These are phyloP conservation scores for Melitaea cinxia DNA, from an alignment of 1,140 invertebrate species.

Conservation along the genomic window DNA sequence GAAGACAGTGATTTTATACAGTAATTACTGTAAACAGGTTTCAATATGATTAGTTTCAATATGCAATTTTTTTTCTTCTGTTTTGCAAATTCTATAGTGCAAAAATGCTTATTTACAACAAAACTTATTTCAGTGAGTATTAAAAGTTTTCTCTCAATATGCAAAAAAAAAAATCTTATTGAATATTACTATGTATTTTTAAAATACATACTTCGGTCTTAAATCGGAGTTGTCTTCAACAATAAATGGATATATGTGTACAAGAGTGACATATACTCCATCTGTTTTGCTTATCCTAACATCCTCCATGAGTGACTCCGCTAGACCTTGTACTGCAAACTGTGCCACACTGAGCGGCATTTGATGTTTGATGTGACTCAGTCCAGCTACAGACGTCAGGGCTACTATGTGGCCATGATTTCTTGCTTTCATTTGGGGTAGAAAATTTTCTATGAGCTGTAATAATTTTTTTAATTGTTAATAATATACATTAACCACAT, in stretches of 20 bases:
- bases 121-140: background rate
- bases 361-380: slow-evolving; percentile 84
- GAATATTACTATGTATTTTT: background rate
- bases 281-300: slow-evolving; percentile 80
- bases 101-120: slow-evolving; percentile 2
- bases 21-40: too few relatives aligned
- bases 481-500: background rate
- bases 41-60: too few relatives aligned
- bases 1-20: too few relatives aligned
- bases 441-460: slow-evolving; percentile 85
- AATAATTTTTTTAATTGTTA: slow-evolving; percentile 31
- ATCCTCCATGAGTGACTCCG: slow-evolving; percentile 84
- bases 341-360: slow-evolving; percentile 87
- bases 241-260: slow-evolving; percentile 85
- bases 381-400: slow-evolving; percentile 87
- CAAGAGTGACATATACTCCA: slow-evolving; percentile 83
- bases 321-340: slow-evolving; percentile 86
- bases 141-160: too few relatives aligned
- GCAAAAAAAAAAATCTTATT: background rate
- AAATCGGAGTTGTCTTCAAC: slow-evolving; percentile 82
- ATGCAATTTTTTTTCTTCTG: too few relatives aligned
- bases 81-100: too few relatives aligned
- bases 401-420: slow-evolving; percentile 87
- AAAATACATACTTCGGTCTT: slow-evolving; percentile 79
- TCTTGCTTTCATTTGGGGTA: slow-evolving; percentile 85